Base-by-base conservation (phyloP, 2,113 vertebrate genomes). In the Dromaius novaehollandiae region DNA sequence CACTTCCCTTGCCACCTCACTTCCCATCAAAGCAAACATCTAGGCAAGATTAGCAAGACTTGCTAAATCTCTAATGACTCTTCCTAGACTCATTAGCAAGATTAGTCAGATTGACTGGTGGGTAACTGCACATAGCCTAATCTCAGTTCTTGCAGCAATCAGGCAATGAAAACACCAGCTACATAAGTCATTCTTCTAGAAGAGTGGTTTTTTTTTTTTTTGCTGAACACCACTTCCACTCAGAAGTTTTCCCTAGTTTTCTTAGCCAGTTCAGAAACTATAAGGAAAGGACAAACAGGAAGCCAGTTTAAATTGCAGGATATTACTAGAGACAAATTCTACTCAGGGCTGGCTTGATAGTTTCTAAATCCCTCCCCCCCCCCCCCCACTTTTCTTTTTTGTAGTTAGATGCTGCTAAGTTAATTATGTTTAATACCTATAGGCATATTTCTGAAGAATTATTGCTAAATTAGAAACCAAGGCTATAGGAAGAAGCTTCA, bases 281-380 rank as follows among this genome's bases (percentile, higher is more conserved):
- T 64, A 88, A 77, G 44, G 92, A 56, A 91, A 86, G 50, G 64
- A 83, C 68, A 94, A 91, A 90, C 56, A 79, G 22, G 70, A 85
- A 84, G 13, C 71, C 71, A 90, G 19, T 70, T 46, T 32, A 40
- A 88, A 86, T 7, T 79, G 65, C 76, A 88, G 42, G 74, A 83
- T 11, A 24, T 64, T 79, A 44, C 38, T 61, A 68, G 17, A 26
- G 30, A 90, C 34, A 91, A 89, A 63, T 76, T 66, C n/a, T 60
- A 6, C 66, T 9, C 53, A 74, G 79, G 65, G 50, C 69, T 86
- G 40, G n/a, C 51, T 60, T 75, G 30, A 60, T 75, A 70, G 13
- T 46, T 90, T 70, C 83, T 75, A 78, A 86, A 82, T 19, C 17
- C 5, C 40, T 11, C 44, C 44, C 44, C 44, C 44, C 44, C 42